phyloP scores from a whole-genome alignment of 2,113 vertebrate genomes.

The Pantherophis guttatus region DNA sequence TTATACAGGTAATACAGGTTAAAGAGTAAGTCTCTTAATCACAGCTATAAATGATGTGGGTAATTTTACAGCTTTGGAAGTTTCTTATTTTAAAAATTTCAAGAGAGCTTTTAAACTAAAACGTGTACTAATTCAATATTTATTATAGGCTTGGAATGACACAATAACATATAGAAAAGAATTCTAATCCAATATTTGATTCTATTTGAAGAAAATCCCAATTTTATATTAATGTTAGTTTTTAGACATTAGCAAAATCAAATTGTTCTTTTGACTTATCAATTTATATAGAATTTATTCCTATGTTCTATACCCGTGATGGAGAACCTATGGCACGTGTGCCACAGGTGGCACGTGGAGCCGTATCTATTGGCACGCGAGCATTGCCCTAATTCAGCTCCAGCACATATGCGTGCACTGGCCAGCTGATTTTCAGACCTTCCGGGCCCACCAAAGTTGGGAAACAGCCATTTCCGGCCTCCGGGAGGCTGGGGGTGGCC shows the following conservation, averaged over 20 bases:
- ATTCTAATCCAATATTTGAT: slow-evolving; percentile 12
- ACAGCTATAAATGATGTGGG: slow-evolving; percentile 48
- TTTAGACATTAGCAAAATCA: slow-evolving; percentile 61
- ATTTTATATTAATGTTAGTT: slow-evolving; percentile 63
- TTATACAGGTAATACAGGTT: no score
- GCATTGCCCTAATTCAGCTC: no score
- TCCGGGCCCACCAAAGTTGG: no score
- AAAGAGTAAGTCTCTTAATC: slow-evolving; percentile 45
- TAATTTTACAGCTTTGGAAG: slow-evolving; percentile 53
- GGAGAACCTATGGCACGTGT: no score
- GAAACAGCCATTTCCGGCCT: no score
- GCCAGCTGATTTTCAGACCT: no score
- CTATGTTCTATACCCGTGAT: no score
- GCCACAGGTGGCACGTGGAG: no score
- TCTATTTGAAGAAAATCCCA: slow-evolving; percentile 54
- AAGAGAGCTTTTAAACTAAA: slow-evolving; percentile 40
- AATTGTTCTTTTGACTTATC: slow-evolving; percentile 48
- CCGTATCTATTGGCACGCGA: no score
- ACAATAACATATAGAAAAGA: background rate
- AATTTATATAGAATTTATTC: slow-evolving; percentile 46
- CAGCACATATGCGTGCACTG: no score
- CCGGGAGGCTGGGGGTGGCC: no score
- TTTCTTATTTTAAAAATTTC: slow-evolving; percentile 45
- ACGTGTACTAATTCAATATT: slow-evolving; percentile 33
- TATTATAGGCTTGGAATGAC: background rate